These are phyloP conservation scores for Cercopithecus mona DNA, from an alignment of 2,113 vertebrate genomes.

Conservation along the genomic window DNA sequence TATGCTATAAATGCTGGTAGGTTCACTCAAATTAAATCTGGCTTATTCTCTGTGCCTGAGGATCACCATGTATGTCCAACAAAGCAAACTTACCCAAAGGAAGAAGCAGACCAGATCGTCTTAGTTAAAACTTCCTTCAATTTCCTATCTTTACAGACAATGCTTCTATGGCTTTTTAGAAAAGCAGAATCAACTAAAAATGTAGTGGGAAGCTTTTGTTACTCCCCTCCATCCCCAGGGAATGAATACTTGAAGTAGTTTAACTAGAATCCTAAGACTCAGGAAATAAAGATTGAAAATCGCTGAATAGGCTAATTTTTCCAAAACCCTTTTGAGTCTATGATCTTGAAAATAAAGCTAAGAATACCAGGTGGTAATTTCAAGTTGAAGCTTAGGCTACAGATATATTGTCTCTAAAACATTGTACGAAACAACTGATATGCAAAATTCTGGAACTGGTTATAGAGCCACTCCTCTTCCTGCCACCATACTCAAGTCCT, in stretches of 20 bases:
- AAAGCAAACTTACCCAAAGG: neutral
- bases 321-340: neutral
- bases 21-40: neutral
- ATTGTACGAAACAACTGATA: neutral
- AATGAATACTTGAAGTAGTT: neutral
- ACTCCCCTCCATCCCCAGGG: neutral
- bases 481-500: too few species aligned
- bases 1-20: neutral
- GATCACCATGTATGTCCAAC: neutral
- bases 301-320: neutral
- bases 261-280: neutral
- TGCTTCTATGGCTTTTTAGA: neutral
- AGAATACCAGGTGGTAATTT: neutral
- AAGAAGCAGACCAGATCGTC: neutral
- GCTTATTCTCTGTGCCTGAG: neutral
- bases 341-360: neutral
- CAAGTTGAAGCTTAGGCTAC: neutral
- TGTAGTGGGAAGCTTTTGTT: neutral
- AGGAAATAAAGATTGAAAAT: neutral
- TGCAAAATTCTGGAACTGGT: neutral
- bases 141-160: neutral
- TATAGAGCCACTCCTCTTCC: neutral
- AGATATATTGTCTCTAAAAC: neutral
- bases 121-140: neutral
- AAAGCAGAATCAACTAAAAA: conserved; percentile 1